Percentiles rank a stretch among this genome's conserved stretches.
phyloP scores from a whole-genome alignment of 2,888 invertebrate species.

The Melanostoma mellinum region DNA sequence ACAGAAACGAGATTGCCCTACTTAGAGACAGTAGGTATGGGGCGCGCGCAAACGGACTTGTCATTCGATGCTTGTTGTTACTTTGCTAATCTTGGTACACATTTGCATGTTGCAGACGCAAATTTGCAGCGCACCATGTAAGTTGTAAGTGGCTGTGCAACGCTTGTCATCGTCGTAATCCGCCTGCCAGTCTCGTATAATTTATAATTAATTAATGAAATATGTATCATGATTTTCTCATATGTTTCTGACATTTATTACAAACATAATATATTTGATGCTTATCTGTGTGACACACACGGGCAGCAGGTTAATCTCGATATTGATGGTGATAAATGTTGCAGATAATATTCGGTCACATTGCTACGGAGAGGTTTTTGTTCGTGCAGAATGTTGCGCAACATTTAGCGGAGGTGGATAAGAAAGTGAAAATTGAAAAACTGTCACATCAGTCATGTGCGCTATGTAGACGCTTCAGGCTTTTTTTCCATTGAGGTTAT shows the following conservation, averaged over 20 bases:
- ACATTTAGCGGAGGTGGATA: conserved; percentile 27
- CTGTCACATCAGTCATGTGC: conserved; percentile 16
- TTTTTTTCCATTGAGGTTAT: not conserved
- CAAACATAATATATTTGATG: conserved; percentile 62
- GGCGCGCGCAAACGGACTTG: conserved; percentile 55
- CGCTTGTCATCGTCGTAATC: conserved; percentile 68
- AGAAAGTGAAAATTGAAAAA: conserved; percentile 44
- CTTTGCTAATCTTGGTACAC: conserved; percentile 17
- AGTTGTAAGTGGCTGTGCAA: conserved; percentile 24
- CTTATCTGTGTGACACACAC: conserved; percentile 53
- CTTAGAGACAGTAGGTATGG: conserved; percentile 52
- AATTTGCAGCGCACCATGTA: conserved; percentile 8
- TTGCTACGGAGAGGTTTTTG: not conserved
- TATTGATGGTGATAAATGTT: conserved; percentile 67
- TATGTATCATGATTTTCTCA: conserved; percentile 69
- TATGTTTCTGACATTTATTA: conserved; percentile 68
- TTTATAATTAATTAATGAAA: conserved; percentile 71
- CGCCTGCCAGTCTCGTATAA: conserved; percentile 60
- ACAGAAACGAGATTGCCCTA: conserved; percentile 69
- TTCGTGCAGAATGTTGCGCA: conserved; percentile 49
- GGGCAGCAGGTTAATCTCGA: conserved; percentile 59
- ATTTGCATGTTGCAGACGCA: conserved; percentile 32
- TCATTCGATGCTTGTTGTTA: conserved; percentile 42
- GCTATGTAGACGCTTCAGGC: not conserved
- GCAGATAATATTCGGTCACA: conserved; percentile 31